Conservation (phyloP, 92 coral and sea anemone genomes). For the Heliopora coerulea region DNA sequence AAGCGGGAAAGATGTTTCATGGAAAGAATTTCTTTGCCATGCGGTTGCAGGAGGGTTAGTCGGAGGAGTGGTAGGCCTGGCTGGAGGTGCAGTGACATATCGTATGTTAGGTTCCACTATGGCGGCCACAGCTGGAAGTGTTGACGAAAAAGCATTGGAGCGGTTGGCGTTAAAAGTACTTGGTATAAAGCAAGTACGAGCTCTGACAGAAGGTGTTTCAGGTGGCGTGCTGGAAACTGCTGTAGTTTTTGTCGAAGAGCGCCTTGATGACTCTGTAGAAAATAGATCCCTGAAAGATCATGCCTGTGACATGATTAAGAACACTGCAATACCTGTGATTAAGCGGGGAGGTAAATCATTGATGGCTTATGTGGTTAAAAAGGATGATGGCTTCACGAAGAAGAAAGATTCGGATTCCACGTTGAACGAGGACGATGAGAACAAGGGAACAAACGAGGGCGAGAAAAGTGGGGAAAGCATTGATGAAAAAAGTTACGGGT, state of each 20-base stretch:
- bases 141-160: constrained; percentile 1
- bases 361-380: too few relatives aligned
- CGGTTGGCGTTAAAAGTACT: neutral
- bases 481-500: neutral
- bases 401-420: too few relatives aligned
- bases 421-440: too few relatives aligned
- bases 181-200: neutral
- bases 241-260: constrained; percentile 2
- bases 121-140: constrained; percentile 25
- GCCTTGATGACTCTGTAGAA: constrained; percentile 10
- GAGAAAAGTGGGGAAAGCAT: neutral
- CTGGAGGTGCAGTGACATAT: constrained; percentile 46
- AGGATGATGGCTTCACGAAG: too few relatives aligned
- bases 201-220: neutral
- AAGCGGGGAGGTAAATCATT: neutral
- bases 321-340: neutral
- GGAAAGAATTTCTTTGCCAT: constrained; percentile 38
- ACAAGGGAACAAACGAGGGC: neutral
- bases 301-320: neutral
- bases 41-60: constrained; percentile 26
- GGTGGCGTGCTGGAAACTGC: neutral
- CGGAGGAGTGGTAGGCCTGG: constrained; percentile 28
- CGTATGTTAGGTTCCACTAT: neutral
- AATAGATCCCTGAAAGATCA: neutral
- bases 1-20: constrained; percentile 37